Base-by-base conservation (phyloP, 2,113 vertebrate species). In the Edolisoma coerulescens region DNA sequence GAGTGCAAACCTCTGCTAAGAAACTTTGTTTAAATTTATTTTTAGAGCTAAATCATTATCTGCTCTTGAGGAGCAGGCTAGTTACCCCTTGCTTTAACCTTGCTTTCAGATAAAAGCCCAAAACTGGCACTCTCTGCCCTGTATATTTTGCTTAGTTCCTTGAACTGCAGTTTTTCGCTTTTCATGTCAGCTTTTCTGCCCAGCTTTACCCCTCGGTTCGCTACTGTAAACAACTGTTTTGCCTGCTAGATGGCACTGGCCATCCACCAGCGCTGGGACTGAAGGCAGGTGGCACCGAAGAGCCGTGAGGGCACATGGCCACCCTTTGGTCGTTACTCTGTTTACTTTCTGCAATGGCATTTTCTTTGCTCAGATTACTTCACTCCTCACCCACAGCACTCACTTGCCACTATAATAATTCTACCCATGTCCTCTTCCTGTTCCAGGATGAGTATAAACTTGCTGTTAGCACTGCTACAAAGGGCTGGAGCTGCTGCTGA, bases 221-320 rank as follows among this genome's bases (percentile, higher is more conserved):
- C 76, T 42, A 64, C 80, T 96, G 96, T 94, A 92, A 96, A 76
- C 96, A 93, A 90, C 80, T 67, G 86, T 17, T 89, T 80, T 92
- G 93, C 80, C 96, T 94, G 96, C 96, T 97, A 97, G 96, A 81
- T 97, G 96, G 96, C 96, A 97, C 96, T 97, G 96, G 94, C 81
- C 90, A 95, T 82, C 96, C 96, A 96, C 95, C 26, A 42, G 90
- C 88, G 6, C 11, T 32, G 71, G 56, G 83, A 74, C 89, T 3
- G 74, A 87, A 91, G 87, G 95, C 95, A 96, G 92, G 95, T 96
- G 93, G 96, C 96, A 96, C 95, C 76, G 88, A 89, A 84, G 94
- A 84, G 93, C 86, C 49, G 23, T 10, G 5, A 89, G 96, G 96
- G 95, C 93, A 95, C 88, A 89, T 1, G 88, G 88, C 41, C 96